These are phyloP conservation scores for Arrhamphus sclerolepis DNA, from an alignment of 2,797 vertebrate species.

Conservation along the genomic window DNA sequence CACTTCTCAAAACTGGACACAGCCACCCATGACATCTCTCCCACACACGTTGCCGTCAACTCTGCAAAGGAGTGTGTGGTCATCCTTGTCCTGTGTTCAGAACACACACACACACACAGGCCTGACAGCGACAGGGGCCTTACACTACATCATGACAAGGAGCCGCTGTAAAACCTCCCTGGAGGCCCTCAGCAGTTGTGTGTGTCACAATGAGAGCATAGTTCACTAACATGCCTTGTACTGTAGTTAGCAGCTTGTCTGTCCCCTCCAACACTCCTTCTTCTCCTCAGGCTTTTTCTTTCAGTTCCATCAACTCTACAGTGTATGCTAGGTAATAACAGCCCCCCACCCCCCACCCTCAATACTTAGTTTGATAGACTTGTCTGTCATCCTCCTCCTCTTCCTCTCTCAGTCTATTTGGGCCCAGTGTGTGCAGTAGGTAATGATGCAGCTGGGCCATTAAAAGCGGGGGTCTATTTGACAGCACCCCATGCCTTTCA, in stretches of 20 bases:
- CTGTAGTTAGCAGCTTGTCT: slow-evolving; percentile 49
- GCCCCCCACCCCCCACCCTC: slow-evolving; percentile 34
- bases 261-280: slow-evolving; percentile 14
- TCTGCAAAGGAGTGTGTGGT: slow-evolving; percentile 30
- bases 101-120: slow-evolving; percentile 16
- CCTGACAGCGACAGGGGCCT: slow-evolving; percentile 37
- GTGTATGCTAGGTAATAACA: slow-evolving; percentile 61
- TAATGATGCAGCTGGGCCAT: slow-evolving; percentile 75
- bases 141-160: slow-evolving; percentile 51
- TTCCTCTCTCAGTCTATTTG: slow-evolving; percentile 66
- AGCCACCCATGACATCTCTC: slow-evolving; percentile 22
- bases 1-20: not conserved
- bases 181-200: slow-evolving; percentile 24
- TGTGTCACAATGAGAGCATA: slow-evolving; percentile 27
- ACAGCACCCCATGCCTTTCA: slow-evolving; percentile 76
- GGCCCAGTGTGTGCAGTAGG: slow-evolving; percentile 77
- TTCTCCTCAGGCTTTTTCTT: slow-evolving; percentile 28
- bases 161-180: slow-evolving; percentile 42
- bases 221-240: slow-evolving; percentile 50
- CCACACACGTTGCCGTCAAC: slow-evolving; percentile 51
- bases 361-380: slow-evolving; percentile 71
- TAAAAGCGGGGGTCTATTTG: slow-evolving; percentile 78
- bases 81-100: slow-evolving; percentile 45
- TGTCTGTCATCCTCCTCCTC: slow-evolving; percentile 61
- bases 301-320: slow-evolving; percentile 29